Evolutionary conservation across 2,797 vertebrate genomes (phyloP), one percentile per base, ranked within the genome.

Genomic region (Parambassis ranga): DNA sequence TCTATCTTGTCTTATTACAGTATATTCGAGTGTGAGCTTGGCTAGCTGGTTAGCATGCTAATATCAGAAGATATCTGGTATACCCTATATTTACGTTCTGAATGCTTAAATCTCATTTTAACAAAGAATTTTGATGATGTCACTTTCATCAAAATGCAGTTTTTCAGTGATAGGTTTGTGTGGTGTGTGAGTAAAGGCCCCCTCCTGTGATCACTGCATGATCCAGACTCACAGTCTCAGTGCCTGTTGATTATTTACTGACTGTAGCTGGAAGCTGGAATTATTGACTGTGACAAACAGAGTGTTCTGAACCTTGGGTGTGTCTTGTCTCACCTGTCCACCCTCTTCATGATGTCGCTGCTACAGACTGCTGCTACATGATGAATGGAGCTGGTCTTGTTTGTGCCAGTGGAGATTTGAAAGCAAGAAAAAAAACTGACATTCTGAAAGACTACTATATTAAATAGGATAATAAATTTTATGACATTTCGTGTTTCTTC

Each of bases 301-400:
- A 10, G 47, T 53, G 28, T 47, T 38, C 19, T 46, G 68, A 55
- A 32, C 38, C 61, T 30, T 19, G 38, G 42, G 13, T 23, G 30
- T 6, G n/a, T 18, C 36, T 52, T 4, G 8, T 53, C 51, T 49
- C 31, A 47, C 44, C 48, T 56, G 53, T 68, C 49, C 56, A 49
- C 31, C 50, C 36, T 66, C 32, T 65, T 31, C 39, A 33, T 37
- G 14, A 4, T 35, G 22, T 27, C 5, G 1, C 5, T 8, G 9
- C 22, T 30, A 18, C 30, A 61, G 23, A 33, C 30, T 33, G 19
- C n/a, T n/a, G n/a, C n/a, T n/a, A 43, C 36, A 48, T 51, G 53
- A 73, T 14, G 2, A 49, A 58, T 70, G 41, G 35, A 43, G 31
- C n/a, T 15, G n/a, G 4, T 20, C 0, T n/a, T 18, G 23, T 15